A percentile compares a stretch with the other conserved stretches of the same genome.
Evolutionary conservation across 92 coral and sea anemone genomes (phyloP).

Genomic region (Metridium senile): DNA sequence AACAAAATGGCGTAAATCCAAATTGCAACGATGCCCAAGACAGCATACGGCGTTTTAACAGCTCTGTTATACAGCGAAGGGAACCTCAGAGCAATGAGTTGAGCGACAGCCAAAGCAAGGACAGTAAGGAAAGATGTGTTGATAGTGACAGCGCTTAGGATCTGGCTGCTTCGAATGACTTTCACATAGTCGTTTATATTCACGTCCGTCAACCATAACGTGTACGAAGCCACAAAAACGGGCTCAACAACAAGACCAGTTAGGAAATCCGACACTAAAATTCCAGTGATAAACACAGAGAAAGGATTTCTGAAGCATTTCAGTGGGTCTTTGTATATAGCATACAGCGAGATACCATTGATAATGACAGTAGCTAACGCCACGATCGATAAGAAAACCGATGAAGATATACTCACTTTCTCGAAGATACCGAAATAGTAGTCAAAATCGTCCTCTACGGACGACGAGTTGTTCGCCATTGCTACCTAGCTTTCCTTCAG

Average conservation of each 20-base stretch:
- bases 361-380: slow-evolving; percentile 54
- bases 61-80: slow-evolving; percentile 47
- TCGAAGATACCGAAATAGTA: slow-evolving; percentile 1
- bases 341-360: slow-evolving; percentile 70
- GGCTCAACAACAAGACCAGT: slow-evolving; percentile 82
- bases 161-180: slow-evolving; percentile 46
- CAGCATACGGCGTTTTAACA: slow-evolving; percentile 39
- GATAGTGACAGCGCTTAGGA: slow-evolving; percentile 56
- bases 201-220: slow-evolving; percentile 2
- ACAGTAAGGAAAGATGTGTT: slow-evolving; percentile 73
- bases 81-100: slow-evolving; percentile 53
- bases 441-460: background rate
- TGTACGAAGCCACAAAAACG: slow-evolving; percentile 31
- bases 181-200: background rate
- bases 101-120: slow-evolving; percentile 58
- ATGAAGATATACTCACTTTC: slow-evolving; percentile 10
- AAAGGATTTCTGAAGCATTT: slow-evolving; percentile 83
- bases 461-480: slow-evolving; percentile 6
- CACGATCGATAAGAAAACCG: slow-evolving; percentile 22
- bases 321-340: slow-evolving; percentile 75
- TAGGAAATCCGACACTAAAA: slow-evolving; percentile 70
- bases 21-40: slow-evolving; percentile 36
- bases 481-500: background rate
- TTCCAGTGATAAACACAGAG: slow-evolving; percentile 71
- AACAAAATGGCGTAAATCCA: slow-evolving; percentile 78